Conservation (phyloP, 2,888 invertebrate species). For the Aethes cnicana region DNA sequence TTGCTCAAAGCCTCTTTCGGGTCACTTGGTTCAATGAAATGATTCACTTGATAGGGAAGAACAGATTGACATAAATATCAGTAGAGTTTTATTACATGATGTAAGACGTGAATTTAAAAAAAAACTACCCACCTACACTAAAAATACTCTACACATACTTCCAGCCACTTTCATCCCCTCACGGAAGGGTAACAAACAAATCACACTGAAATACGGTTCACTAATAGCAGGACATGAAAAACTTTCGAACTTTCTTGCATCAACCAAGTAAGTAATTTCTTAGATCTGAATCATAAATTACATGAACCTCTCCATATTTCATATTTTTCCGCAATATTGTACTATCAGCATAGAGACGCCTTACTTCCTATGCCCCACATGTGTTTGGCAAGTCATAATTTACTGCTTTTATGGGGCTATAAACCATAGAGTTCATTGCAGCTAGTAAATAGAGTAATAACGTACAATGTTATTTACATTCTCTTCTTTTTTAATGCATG, state of each 20-base stretch:
- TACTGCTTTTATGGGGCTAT: constrained; percentile 42
- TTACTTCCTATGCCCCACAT: not conserved
- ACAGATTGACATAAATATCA: not conserved
- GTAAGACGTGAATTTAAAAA: no score
- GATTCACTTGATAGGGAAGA: constrained; percentile 36
- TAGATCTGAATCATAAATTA: no score
- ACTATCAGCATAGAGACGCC: not conserved
- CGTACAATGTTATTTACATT: constrained; percentile 48
- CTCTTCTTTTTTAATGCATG: no score
- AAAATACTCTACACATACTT: no score
- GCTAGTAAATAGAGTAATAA: constrained; percentile 36
- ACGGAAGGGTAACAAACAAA: no score
- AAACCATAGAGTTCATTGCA: constrained; percentile 43
- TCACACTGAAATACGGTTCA: no score
- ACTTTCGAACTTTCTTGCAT: no score
- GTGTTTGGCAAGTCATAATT: constrained; percentile 34
- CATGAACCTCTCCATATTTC: no score
- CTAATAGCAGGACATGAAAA: no score
- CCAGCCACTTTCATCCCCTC: no score
- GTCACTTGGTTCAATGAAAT: constrained; percentile 58
- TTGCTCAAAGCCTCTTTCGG: constrained; percentile 53
- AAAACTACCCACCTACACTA: no score
- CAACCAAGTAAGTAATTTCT: no score
- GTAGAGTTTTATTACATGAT: not conserved
- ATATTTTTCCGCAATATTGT: not conserved